Percentiles rank a stretch among this genome's conserved stretches.
Conservation (phyloP, 2,888 invertebrate genomes). For the Parapristionchus giblindavisi region DNA sequence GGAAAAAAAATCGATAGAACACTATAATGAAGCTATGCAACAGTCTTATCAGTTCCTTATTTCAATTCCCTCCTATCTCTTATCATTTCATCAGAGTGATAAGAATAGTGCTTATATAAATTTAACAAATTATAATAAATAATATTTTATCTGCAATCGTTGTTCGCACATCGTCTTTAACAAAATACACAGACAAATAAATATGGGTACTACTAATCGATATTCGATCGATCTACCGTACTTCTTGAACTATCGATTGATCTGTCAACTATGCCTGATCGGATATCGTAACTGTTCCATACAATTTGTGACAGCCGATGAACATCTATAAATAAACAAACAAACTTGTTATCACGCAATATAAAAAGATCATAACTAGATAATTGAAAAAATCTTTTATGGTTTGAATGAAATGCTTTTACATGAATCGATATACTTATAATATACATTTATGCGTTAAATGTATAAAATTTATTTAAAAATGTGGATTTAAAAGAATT, state of each 20-base stretch:
- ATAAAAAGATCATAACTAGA: not conserved
- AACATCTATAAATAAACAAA: slow-evolving; percentile 35
- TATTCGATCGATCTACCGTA: too few species aligned
- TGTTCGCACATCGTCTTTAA: not conserved
- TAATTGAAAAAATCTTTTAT: not conserved
- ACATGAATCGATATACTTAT: not conserved
- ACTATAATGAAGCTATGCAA: too few species aligned
- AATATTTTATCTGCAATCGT: not conserved
- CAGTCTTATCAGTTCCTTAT: too few species aligned
- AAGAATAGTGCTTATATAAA: too few species aligned
- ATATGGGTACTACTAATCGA: not conserved
- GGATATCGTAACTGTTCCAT: slow-evolving; percentile 51
- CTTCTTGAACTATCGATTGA: not conserved
- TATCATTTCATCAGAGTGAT: too few species aligned
- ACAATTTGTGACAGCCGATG: slow-evolving; percentile 55
- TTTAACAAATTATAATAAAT: too few species aligned
- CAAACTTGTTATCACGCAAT: not conserved
- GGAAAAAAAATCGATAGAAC: too few species aligned
- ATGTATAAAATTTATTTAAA: not conserved
- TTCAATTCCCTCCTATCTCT: too few species aligned
- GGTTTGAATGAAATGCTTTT: not conserved
- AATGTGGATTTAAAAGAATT: not conserved
- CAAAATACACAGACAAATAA: not conserved
- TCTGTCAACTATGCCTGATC: not conserved
- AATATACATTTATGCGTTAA: not conserved